phyloP scores from a whole-genome alignment of 2,113 vertebrate genomes.

The Anoplopoma fimbria region DNA sequence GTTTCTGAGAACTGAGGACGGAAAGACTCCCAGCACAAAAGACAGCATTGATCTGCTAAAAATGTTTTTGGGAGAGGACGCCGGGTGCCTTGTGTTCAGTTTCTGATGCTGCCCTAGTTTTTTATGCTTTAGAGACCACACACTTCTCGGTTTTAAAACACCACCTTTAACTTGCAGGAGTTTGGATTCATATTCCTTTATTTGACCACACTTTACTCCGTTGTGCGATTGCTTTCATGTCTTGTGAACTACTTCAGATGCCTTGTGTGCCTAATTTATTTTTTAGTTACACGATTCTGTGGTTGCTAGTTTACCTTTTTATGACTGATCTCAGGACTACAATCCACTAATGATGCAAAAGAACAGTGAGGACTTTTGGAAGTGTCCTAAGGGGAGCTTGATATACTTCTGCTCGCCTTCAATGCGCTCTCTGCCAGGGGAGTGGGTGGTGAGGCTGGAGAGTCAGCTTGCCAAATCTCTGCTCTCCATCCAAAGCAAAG shows the following conservation, averaged over 20 bases:
- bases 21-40: slow-evolving; percentile 51
- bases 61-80: slow-evolving; percentile 37
- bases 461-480: slow-evolving; percentile 42
- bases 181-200: neutral
- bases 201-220: slow-evolving; percentile 3
- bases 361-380: slow-evolving; percentile 52
- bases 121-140: slow-evolving; percentile 5
- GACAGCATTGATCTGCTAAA: slow-evolving; percentile 60
- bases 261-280: slow-evolving; percentile 13
- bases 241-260: slow-evolving; percentile 31
- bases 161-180: neutral
- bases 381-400: slow-evolving; percentile 8
- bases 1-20: slow-evolving; percentile 47
- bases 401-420: slow-evolving; percentile 50
- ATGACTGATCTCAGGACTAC: slow-evolving; percentile 18
- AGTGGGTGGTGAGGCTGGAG: slow-evolving; percentile 54
- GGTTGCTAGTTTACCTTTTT: slow-evolving; percentile 5
- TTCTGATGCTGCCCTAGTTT: slow-evolving; percentile 25
- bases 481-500: slow-evolving; percentile 30
- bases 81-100: slow-evolving; percentile 1
- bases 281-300: slow-evolving; percentile 1
- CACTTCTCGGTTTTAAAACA: slow-evolving; percentile 12
- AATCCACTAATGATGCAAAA: slow-evolving; percentile 33
- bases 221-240: neutral
- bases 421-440: slow-evolving; percentile 23